Evolutionary conservation across 2,888 invertebrate genomes (phyloP).

Genomic region (Hirtodrosophila duncani): DNA sequence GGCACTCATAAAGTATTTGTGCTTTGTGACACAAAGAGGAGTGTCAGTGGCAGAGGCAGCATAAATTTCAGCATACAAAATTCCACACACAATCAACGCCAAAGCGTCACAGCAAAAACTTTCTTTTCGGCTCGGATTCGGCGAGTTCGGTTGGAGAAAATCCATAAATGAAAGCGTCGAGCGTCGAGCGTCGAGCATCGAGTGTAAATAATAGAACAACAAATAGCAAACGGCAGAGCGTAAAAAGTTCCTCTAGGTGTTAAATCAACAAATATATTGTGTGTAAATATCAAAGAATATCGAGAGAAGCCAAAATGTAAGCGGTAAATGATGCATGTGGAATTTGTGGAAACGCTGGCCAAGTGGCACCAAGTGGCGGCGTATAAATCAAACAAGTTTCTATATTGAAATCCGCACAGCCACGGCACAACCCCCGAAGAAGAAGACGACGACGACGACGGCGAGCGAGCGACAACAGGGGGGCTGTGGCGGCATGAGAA

Average conservation of each 20-base stretch:
- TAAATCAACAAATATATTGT: conserved; percentile 27
- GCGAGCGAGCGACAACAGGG: conserved; percentile 15
- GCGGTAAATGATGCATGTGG: conserved; percentile 47
- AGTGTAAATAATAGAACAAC: conserved; percentile 52
- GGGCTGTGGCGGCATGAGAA: conserved; percentile 35
- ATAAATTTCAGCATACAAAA: conserved; percentile 70
- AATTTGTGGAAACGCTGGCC: conserved; percentile 34
- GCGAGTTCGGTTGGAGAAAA: conserved; percentile 55
- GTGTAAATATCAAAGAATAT: conserved; percentile 38
- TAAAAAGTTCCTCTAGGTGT: conserved; percentile 65
- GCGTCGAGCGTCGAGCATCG: conserved; percentile 53
- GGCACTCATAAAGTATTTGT: too few species aligned
- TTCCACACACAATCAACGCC: conserved; percentile 61
- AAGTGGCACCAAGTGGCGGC: conserved; percentile 47
- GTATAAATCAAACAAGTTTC: conserved; percentile 71
- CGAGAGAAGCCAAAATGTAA: conserved; percentile 30
- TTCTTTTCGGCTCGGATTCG: conserved; percentile 65
- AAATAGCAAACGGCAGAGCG: conserved; percentile 33
- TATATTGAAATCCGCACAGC: conserved; percentile 11
- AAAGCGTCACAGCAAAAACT: conserved; percentile 37
- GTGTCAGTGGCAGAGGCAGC: conserved; percentile 68
- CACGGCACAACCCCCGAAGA: conserved; percentile 25
- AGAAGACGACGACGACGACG: conserved; percentile 18
- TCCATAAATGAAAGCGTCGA: conserved; percentile 51
- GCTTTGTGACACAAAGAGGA: conserved; percentile 65